Percentiles rank a stretch among this genome's conserved stretches.
phyloP scores from a whole-genome alignment of 2,888 invertebrate species.

The Drosophila fulvimacula region DNA sequence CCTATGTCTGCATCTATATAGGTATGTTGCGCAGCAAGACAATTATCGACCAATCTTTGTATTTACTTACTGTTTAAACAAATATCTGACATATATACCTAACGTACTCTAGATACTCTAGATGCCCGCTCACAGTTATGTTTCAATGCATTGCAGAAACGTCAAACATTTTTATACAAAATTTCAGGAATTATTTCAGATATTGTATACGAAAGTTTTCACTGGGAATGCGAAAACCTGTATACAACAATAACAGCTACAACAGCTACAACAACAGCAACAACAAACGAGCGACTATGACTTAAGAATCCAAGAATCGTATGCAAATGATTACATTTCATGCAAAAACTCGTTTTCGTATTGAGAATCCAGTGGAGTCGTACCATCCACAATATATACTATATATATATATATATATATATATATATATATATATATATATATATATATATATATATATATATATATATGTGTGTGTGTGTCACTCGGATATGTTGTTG shows the following conservation, averaged over 20 bases:
- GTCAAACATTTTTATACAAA: constrained; percentile 11
- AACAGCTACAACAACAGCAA: constrained; percentile 7
- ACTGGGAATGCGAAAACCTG: constrained; percentile 41
- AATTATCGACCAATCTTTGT: constrained; percentile 6
- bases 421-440: background rate
- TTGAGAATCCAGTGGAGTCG: constrained; percentile 36
- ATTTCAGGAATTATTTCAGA: constrained; percentile 8
- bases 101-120: background rate
- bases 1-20: no score
- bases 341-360: constrained; percentile 65
- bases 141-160: constrained; percentile 51
- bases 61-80: constrained; percentile 25
- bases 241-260: constrained; percentile 12
- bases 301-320: constrained; percentile 51
- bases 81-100: background rate
- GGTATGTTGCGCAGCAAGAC: background rate
- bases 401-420: constrained; percentile 22
- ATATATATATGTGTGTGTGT: no score
- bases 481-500: constrained; percentile 6
- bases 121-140: background rate
- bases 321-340: constrained; percentile 66
- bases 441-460: constrained; percentile 24
- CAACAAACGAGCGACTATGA: constrained; percentile 21
- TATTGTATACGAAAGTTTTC: constrained; percentile 30
- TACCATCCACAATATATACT: constrained; percentile 14